Evolutionary conservation across 2,113 vertebrate genomes (phyloP), one percentile per base, ranked within the genome.

Genomic region (Corvus hawaiiensis): DNA sequence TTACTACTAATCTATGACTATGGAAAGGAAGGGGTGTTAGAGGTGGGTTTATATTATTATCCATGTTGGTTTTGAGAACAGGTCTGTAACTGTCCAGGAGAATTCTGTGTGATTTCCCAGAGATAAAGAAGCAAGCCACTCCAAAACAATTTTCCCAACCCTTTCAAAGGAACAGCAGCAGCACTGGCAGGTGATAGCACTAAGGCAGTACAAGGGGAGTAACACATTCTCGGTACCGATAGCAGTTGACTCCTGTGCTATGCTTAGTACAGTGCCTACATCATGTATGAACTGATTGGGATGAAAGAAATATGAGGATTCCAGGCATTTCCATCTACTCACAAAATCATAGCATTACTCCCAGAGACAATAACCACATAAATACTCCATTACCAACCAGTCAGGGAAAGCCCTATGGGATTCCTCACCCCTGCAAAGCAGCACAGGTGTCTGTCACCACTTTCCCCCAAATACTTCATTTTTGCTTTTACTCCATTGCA

Each of bases 181-280:
- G 41, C 44, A 27, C 33, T 43, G 68, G 58, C 49, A 67, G 48
- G 32, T 63, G 58, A 43, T 13, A 64, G 44, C 39, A 18, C 46
- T 21, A 11, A 46, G 44, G 49, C 58, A 86, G 28, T 4, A 21
- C 59, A 30, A n/a, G 43, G 48, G 41, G 33, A 66, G 19, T 1
- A 39, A 80, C 43, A 56, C 7, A 2, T 7, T 27, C 30, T 30
- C 32, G 3, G 22, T 11, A n/a, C 4, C 15, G 35, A 6, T 1
- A 7, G 48, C 58, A 54, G n/a, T 0, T 17, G n/a, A 56, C 48
- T 41, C 3, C 61, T 62, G 8, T 2, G 26, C 39, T 35, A 2
- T 19, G 49, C 32, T 28, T 27, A n/a, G 26, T 12, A 22, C 7
- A 43, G 39, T 0, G 2, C 7, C 58, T 37, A 12, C 67, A 67